These are phyloP conservation scores for Drosophila orosa DNA, from an alignment of 1,140 invertebrate genomes.

Conservation along the genomic window DNA sequence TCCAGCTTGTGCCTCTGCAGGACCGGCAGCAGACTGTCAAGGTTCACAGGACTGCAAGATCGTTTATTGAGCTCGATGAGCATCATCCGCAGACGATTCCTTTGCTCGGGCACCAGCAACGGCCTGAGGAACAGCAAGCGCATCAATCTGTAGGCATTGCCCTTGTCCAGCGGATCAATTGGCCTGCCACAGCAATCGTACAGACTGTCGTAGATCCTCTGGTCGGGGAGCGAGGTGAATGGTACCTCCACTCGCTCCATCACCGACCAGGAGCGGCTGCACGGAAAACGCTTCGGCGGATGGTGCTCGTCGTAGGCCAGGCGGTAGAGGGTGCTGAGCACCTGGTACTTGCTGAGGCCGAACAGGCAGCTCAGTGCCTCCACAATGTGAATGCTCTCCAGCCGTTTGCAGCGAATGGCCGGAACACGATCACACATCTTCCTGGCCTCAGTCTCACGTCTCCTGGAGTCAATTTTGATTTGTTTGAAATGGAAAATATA, in stretches of 20 bases:
- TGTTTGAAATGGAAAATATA: background rate
- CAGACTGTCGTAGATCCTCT: conserved; percentile 69
- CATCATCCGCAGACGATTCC: conserved; percentile 31
- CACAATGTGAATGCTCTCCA: conserved; percentile 50
- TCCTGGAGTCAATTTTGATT: background rate
- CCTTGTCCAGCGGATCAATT: conserved; percentile 48
- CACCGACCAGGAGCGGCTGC: conserved; percentile 50
- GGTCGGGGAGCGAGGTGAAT: conserved; percentile 53
- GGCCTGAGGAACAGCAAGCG: conserved; percentile 47
- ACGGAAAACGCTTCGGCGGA: conserved; percentile 22
- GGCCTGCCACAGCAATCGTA: conserved; percentile 59
- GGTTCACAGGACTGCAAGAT: conserved; percentile 24
- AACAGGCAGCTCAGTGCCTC: conserved; percentile 58
- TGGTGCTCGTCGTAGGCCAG: conserved; percentile 33
- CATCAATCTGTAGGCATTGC: conserved; percentile 52
- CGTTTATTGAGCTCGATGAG: conserved; percentile 31
- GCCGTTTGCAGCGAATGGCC: background rate
- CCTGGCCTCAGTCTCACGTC: background rate
- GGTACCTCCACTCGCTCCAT: conserved; percentile 56
- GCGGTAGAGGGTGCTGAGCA: conserved; percentile 44
- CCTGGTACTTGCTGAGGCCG: conserved; percentile 13
- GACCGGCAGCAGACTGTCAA: conserved; percentile 27
- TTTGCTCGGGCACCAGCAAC: conserved; percentile 44
- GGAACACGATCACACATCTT: background rate
- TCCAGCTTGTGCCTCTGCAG: conserved; percentile 21